Base-by-base conservation (phyloP, 2,797 vertebrate genomes). In the Hoplostethus mediterraneus region DNA sequence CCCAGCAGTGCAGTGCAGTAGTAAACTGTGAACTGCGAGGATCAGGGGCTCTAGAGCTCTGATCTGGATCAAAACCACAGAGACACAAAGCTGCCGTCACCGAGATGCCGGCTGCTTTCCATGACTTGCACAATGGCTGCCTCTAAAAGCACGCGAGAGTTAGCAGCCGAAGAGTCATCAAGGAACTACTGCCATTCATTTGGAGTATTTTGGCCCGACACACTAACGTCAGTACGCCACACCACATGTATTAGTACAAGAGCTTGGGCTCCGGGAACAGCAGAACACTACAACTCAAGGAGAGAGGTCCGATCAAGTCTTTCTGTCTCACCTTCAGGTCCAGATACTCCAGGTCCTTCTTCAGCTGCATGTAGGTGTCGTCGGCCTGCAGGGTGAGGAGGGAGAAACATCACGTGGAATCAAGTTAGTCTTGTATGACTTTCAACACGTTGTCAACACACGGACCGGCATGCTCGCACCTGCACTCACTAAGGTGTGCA, bases 1-100 rank as follows among this genome's bases (percentile, higher is more conserved):
- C 95, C 94, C 96, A 93, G 96, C 96, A 96, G 96, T 96, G 95
- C 97, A 97, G 95, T 96, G 97, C 95, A 97, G 96, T 94, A 99
- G 96, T 94, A 98, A 96, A 97, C 95, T 97, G 97, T 98, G 97
- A 95, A 98, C 95, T 95, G 96, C 95, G 94, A 97, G 95, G 96
- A 98, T 97, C 95, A 98, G 95, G 90, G 97, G 97, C 94, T 98
- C 96, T 95, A 98, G 95, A 96, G 96, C 96, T 96, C 97, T 97
- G 95, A 98, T 99, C 97, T 98, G 89, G 62, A 95, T 95, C 95
- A 96, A 96, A 87, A 91, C 72, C 85, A 90, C 93, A 95, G 92
- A 96, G 94, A 95, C 92, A 95, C 78, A 95, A 92, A 89, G 73
- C 85, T 45, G 83, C 80, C 48, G 85, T 93, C 90, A 94, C 21